Conservation (phyloP, 2,797 vertebrate species). For the Nannoperca australis region DNA sequence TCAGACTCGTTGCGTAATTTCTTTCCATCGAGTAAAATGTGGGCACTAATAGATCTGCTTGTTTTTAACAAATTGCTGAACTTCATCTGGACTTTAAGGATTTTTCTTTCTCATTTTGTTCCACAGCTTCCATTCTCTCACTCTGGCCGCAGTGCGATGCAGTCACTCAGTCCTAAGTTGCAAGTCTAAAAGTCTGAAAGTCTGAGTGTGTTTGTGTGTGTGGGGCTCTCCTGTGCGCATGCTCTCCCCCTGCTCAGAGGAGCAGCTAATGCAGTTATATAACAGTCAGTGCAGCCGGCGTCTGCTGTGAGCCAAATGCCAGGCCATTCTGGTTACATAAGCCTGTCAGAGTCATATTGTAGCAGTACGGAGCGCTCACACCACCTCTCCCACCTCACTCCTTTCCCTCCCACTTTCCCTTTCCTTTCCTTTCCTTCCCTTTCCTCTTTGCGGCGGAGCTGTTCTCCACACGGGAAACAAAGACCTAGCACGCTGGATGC, state of each 20-base stretch:
- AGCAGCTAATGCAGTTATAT: conserved; percentile 88
- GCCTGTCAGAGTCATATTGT: conserved; percentile 84
- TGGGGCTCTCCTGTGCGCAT: conserved; percentile 70
- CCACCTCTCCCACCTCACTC: conserved; percentile 41
- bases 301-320: conserved; percentile 86
- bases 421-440: conserved; percentile 28
- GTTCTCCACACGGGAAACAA: conserved; percentile 60
- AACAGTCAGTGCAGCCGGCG: conserved; percentile 84
- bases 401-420: conserved; percentile 24
- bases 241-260: conserved; percentile 76
- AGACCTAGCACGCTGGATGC: conserved; percentile 57
- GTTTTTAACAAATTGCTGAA: conserved; percentile 26
- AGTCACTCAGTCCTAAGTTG: conserved; percentile 39
- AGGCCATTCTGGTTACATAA: conserved; percentile 87
- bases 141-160: conserved; percentile 41
- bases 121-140: neutral
- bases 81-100: conserved; percentile 13
- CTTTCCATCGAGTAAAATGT: conserved; percentile 3
- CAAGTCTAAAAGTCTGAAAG: conserved; percentile 47
- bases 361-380: conserved; percentile 77
- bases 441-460: conserved; percentile 41
- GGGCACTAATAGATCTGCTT: neutral
- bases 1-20: conserved; percentile 10
- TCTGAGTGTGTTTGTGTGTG: conserved; percentile 32
- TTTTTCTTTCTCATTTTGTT: neutral